Evolutionary conservation across 2,113 vertebrate species (phyloP).

Genomic region (Chelonoidis abingdonii): DNA sequence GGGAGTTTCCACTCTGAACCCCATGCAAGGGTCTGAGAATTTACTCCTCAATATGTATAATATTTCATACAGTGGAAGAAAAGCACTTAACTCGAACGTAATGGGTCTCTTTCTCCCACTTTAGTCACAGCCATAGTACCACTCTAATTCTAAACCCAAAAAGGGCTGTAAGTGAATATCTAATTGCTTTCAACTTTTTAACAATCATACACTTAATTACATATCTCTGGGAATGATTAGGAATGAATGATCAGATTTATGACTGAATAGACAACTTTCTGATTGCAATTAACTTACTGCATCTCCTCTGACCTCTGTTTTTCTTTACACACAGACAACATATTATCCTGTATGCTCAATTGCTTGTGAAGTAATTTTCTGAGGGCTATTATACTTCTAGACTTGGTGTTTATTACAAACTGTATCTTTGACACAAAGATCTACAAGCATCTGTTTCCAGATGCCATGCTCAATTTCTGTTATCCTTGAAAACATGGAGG

Average conservation of each 20-base stretch:
- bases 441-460: background rate
- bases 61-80: background rate
- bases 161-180: background rate
- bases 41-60: background rate
- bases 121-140: background rate
- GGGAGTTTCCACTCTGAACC: background rate
- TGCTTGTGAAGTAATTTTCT: background rate
- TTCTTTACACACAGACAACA: background rate
- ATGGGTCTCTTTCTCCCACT: no score
- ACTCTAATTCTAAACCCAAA: background rate
- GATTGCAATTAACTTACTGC: background rate
- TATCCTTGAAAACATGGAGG: background rate
- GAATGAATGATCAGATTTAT: background rate
- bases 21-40: background rate
- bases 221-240: background rate
- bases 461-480: background rate
- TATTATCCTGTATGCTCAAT: background rate
- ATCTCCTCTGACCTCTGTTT: background rate
- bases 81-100: background rate
- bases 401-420: background rate
- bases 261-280: background rate
- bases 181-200: background rate
- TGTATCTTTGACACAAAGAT: background rate
- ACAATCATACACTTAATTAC: background rate
- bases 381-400: background rate